These are phyloP conservation scores for Cephus runcator DNA, from an alignment of 2,888 invertebrate species.

Conservation along the genomic window DNA sequence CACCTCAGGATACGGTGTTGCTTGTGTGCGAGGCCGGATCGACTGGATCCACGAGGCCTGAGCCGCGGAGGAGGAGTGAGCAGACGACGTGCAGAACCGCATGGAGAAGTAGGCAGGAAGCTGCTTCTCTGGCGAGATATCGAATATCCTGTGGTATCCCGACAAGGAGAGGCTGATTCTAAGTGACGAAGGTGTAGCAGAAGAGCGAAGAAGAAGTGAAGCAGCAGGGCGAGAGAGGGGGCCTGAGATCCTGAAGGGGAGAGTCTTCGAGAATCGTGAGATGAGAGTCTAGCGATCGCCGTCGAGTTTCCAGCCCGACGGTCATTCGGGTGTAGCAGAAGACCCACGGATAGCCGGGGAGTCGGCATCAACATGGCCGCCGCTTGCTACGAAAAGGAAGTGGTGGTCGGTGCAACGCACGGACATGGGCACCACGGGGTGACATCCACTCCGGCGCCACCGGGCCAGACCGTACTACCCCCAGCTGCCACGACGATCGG, in stretches of 20 bases:
- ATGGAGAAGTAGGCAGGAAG: too few relatives aligned
- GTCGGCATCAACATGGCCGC: conserved; percentile 55
- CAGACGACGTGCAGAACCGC: too few relatives aligned
- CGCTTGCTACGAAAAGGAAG: conserved; percentile 60
- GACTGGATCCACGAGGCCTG: too few relatives aligned
- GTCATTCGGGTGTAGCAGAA: conserved; percentile 35
- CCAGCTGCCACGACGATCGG: conserved; percentile 61
- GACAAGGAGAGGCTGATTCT: neutral
- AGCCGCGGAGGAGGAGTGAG: neutral
- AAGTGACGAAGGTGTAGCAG: neutral
- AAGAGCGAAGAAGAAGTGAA: conserved; percentile 5
- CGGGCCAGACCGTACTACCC: conserved; percentile 40
- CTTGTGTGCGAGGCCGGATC: too few relatives aligned
- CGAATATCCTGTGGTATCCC: conserved; percentile 9
- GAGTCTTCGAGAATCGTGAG: conserved; percentile 12
- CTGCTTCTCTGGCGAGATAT: neutral
- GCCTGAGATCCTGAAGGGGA: conserved; percentile 11
- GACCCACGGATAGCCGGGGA: conserved; percentile 36
- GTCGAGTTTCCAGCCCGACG: conserved; percentile 30
- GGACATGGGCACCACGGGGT: conserved; percentile 63
- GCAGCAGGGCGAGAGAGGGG: conserved; percentile 3
- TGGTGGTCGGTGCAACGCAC: conserved; percentile 48
- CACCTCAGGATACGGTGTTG: too few relatives aligned
- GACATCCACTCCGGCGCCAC: conserved; percentile 55
- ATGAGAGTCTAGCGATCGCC: conserved; percentile 64